Conservation (phyloP, 2,888 invertebrate genomes). For the Tortrix viridana region DNA sequence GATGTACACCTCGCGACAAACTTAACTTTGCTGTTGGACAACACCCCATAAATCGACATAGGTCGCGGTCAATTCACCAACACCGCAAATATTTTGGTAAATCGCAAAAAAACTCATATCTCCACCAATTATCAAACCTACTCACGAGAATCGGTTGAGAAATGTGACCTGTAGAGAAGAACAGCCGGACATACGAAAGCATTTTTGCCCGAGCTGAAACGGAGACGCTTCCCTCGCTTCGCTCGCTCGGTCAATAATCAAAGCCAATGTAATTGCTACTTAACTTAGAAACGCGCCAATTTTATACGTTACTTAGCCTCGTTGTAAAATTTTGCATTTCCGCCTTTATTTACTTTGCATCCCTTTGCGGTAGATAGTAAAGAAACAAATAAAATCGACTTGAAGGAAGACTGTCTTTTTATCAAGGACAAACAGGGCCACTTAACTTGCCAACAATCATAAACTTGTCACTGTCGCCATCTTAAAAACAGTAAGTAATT, state of each 20-base stretch:
- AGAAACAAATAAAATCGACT: background rate
- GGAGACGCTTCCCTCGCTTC: too few species aligned
- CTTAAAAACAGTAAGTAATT: constrained; percentile 20
- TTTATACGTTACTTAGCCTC: constrained; percentile 25
- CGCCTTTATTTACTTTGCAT: background rate
- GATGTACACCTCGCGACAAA: too few species aligned
- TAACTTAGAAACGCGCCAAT: constrained; percentile 16
- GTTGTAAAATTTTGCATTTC: constrained; percentile 20
- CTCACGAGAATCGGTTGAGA: too few species aligned
- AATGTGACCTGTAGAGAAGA: too few species aligned
- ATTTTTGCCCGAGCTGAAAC: background rate
- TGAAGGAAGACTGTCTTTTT: constrained; percentile 19
- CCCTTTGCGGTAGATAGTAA: constrained; percentile 1
- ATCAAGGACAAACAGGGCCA: constrained; percentile 36
- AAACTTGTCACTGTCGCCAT: constrained; percentile 17
- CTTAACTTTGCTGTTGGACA: too few species aligned
- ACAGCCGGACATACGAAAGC: too few species aligned
- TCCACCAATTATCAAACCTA: too few species aligned
- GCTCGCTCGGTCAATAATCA: constrained; percentile 15
- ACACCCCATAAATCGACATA: too few species aligned
- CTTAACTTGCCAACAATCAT: constrained; percentile 36
- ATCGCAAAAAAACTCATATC: too few species aligned
- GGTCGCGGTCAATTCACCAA: too few species aligned
- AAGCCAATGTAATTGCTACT: constrained; percentile 14
- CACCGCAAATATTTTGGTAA: too few species aligned